Percentiles rank a stretch among this genome's conserved stretches.
phyloP scores from a whole-genome alignment of 2,113 vertebrate species.

The Brienomyrus longianalis region DNA sequence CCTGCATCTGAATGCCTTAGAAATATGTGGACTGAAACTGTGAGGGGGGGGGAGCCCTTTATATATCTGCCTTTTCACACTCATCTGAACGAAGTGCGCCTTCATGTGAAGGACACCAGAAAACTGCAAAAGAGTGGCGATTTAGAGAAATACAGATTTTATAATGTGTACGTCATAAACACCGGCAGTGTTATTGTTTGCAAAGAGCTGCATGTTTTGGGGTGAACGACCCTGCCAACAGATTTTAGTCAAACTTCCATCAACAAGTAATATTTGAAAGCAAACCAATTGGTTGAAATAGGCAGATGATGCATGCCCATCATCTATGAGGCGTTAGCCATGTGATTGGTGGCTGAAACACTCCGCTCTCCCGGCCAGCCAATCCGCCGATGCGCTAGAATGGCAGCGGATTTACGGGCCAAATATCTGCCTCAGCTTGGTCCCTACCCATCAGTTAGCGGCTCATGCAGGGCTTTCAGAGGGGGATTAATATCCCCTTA shows the following conservation, averaged over 20 bases:
- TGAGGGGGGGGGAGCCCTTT: not conserved
- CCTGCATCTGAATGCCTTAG: not conserved
- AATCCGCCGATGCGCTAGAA: not conserved
- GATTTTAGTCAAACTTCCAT: not conserved
- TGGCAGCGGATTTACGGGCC: not conserved
- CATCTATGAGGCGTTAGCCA: not conserved
- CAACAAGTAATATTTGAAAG: not conserved
- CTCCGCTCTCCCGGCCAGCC: not conserved
- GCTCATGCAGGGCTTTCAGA: not conserved
- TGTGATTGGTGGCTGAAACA: not conserved
- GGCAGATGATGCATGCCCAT: not conserved
- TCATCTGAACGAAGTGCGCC: not conserved
- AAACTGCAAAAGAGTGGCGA: not conserved
- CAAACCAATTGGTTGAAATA: not conserved
- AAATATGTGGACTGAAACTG: not conserved
- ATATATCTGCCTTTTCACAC: not conserved
- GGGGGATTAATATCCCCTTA: not conserved
- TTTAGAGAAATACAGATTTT: not conserved
- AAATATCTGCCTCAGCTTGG: not conserved
- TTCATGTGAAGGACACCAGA: constrained; percentile 1
- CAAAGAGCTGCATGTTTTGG: not conserved
- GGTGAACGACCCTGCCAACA: not conserved
- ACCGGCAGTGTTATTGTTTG: not conserved
- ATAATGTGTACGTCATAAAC: not conserved
- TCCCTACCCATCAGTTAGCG: not conserved